Percentiles rank a stretch among this genome's conserved stretches.
Conservation (phyloP, 2,888 invertebrate genomes). For the Eristalis pertinax region DNA sequence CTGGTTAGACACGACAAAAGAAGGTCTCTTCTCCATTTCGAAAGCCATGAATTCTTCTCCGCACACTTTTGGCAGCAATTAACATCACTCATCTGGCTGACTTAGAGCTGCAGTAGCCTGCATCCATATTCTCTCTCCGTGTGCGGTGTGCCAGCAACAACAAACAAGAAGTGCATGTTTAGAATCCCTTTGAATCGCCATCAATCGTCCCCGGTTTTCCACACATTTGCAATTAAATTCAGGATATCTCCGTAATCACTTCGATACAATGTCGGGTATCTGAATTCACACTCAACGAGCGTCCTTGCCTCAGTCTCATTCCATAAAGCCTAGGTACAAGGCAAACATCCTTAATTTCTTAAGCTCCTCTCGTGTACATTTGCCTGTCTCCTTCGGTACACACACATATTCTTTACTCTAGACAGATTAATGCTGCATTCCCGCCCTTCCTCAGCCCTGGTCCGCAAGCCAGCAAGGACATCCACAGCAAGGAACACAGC, state of each 20-base stretch:
- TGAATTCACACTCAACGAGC: background rate
- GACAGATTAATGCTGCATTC: constrained; percentile 44
- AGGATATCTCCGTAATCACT: background rate
- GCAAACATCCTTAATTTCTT: constrained; percentile 23
- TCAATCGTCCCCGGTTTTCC: background rate
- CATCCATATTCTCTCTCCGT: background rate
- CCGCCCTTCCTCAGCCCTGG: background rate
- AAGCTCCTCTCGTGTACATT: constrained; percentile 18
- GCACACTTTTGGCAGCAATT: background rate
- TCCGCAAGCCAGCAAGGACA: background rate
- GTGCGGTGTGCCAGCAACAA: background rate
- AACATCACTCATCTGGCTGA: background rate
- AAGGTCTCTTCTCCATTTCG: background rate
- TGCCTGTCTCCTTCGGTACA: constrained; percentile 22
- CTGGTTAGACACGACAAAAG: background rate
- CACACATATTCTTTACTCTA: constrained; percentile 30
- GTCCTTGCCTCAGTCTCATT: background rate
- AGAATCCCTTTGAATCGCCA: background rate
- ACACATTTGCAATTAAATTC: background rate
- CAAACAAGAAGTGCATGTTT: background rate
- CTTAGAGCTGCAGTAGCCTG: background rate
- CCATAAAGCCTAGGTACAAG: background rate
- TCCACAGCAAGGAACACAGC: background rate
- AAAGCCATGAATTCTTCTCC: background rate
- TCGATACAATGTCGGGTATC: background rate